Conservation (phyloP, 1,140 invertebrate genomes). For the Orchestia grillus region DNA sequence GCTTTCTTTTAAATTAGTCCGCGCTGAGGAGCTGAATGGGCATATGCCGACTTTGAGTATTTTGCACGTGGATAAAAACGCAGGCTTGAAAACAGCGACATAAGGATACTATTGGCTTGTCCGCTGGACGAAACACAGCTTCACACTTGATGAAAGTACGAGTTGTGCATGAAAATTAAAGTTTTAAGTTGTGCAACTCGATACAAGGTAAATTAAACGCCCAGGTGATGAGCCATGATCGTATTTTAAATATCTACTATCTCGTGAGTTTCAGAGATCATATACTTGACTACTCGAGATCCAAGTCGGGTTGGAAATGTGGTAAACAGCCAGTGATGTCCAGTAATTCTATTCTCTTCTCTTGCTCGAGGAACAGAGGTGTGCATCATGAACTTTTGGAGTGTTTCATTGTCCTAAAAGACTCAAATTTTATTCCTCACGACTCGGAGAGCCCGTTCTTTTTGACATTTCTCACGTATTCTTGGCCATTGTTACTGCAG, state of each 20-base stretch:
- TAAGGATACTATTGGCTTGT: not conserved
- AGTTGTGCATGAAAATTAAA: not conserved
- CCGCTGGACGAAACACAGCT: not conserved
- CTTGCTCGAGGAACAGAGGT: not conserved
- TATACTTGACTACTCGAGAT: not conserved
- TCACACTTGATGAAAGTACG: not conserved
- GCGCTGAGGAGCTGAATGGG: not conserved
- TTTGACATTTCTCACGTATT: slow-evolving; percentile 3
- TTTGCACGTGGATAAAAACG: no score
- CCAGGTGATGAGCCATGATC: not conserved
- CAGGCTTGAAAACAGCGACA: not conserved
- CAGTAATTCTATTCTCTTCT: not conserved
- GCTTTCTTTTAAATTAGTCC: not conserved
- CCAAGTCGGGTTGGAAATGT: not conserved
- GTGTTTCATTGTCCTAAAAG: not conserved
- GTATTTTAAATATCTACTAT: not conserved
- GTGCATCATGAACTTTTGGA: not conserved
- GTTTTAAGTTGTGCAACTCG: not conserved
- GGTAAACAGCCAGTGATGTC: not conserved
- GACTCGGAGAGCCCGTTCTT: slow-evolving; percentile 16
- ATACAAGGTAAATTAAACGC: not conserved
- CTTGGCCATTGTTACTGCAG: slow-evolving; percentile 26
- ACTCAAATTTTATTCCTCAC: slow-evolving; percentile 34
- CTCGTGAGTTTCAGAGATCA: not conserved
- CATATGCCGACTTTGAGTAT: no score